Conservation (phyloP, 2,113 vertebrate genomes). For the Astur gentilis region DNA sequence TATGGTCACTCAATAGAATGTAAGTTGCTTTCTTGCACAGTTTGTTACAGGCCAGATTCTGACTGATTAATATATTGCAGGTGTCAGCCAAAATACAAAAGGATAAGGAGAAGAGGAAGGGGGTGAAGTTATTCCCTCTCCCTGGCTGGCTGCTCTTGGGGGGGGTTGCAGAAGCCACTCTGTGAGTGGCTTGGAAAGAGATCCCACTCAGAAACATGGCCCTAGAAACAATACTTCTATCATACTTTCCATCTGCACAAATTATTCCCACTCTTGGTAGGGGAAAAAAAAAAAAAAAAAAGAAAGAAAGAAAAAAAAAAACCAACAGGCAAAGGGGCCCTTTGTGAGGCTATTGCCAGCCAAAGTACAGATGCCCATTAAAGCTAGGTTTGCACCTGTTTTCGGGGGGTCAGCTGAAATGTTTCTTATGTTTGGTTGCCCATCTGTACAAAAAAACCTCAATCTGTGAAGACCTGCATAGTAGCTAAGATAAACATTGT, state of each 20-base stretch:
- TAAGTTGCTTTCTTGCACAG: background rate
- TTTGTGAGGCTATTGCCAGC: background rate
- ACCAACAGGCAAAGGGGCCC: background rate
- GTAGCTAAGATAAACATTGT: background rate
- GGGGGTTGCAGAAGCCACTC: background rate
- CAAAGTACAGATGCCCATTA: background rate
- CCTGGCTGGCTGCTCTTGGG: background rate
- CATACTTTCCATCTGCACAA: background rate
- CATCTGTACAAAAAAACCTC: background rate
- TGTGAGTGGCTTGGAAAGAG: background rate
- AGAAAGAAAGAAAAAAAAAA: too few species aligned
- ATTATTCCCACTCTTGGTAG: background rate
- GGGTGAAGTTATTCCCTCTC: background rate
- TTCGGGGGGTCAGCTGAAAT: background rate
- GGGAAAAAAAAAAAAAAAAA: rapidly evolving
- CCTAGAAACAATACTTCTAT: background rate
- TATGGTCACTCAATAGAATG: background rate
- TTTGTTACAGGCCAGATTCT: constrained; percentile 1
- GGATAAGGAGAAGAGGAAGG: background rate
- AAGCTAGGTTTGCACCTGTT: background rate
- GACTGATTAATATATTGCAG: background rate
- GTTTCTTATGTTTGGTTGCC: background rate
- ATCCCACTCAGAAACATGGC: background rate
- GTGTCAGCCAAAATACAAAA: constrained; percentile 55
- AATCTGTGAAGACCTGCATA: background rate